These are phyloP conservation scores for Tiliacea aurago DNA, from an alignment of 2,888 invertebrate species.

Conservation along the genomic window DNA sequence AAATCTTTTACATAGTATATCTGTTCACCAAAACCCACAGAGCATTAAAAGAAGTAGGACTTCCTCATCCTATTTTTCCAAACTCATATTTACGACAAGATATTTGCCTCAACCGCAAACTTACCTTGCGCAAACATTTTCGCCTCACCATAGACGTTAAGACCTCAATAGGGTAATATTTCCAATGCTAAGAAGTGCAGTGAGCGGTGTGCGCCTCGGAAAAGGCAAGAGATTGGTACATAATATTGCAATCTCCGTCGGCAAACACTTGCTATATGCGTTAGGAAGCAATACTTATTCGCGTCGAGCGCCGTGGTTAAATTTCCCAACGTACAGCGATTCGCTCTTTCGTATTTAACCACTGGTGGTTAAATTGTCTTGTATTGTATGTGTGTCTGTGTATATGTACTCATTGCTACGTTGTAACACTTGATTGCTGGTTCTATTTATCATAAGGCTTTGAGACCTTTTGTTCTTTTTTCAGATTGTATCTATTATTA, in stretches of 20 bases:
- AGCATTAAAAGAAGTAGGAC: constrained; percentile 2
- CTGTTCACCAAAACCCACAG: background rate
- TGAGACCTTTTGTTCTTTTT: constrained; percentile 15
- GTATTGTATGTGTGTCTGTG: constrained; percentile 60
- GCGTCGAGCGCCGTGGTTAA: constrained; percentile 82
- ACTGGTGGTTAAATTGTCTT: constrained; percentile 77
- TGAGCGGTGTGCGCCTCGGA: constrained; percentile 74
- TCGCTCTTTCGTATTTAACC: constrained; percentile 87
- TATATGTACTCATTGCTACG: constrained; percentile 53
- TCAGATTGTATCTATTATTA: constrained; percentile 16
- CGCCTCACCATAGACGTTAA: constrained; percentile 70
- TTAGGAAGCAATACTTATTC: constrained; percentile 82
- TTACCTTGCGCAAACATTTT: constrained; percentile 53
- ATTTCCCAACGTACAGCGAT: constrained; percentile 84
- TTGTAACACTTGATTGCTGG: constrained; percentile 42
- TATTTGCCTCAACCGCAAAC: constrained; percentile 35
- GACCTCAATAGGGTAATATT: constrained; percentile 81
- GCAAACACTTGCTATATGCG: constrained; percentile 83
- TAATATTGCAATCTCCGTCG: constrained; percentile 87
- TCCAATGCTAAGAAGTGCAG: constrained; percentile 77
- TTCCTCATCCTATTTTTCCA: background rate
- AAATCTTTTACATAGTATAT: background rate
- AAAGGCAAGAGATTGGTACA: constrained; percentile 84
- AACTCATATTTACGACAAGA: constrained; percentile 40
- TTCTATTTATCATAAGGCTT: constrained; percentile 32